A percentile compares a stretch with the other conserved stretches of the same genome.
phyloP scores from a whole-genome alignment of 1,140 invertebrate genomes.

The Mactra quadrangularis region DNA sequence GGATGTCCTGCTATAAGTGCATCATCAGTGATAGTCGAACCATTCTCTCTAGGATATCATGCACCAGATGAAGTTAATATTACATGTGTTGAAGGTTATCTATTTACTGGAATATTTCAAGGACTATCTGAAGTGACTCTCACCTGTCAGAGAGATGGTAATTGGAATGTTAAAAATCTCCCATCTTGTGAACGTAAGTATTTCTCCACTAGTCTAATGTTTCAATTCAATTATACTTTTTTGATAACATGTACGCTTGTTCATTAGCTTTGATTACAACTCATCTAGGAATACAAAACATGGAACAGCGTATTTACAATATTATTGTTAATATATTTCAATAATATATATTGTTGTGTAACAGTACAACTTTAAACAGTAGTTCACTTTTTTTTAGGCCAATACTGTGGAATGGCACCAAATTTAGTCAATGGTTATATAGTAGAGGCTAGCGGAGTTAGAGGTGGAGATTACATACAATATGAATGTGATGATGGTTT shows the following conservation, averaged over 20 bases:
- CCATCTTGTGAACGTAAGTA: slow-evolving; percentile 53
- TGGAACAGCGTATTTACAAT: too few species aligned
- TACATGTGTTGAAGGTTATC: slow-evolving; percentile 41
- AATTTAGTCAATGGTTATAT: slow-evolving; percentile 29
- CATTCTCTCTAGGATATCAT: slow-evolving; percentile 18
- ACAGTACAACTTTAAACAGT: too few species aligned
- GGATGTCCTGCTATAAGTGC: slow-evolving; percentile 29
- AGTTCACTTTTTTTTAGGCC: slow-evolving; percentile 14
- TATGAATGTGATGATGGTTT: slow-evolving; percentile 34
- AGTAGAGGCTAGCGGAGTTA: slow-evolving; percentile 15
- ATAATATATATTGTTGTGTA: too few species aligned
- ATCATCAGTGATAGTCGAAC: slow-evolving; percentile 17
- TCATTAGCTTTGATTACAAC: too few species aligned
- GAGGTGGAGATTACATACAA: slow-evolving; percentile 28
- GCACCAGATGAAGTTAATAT: slow-evolving; percentile 21
- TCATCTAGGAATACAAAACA: too few species aligned
- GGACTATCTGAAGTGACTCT: slow-evolving; percentile 13
- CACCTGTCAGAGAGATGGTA: slow-evolving; percentile 38
- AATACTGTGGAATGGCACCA: slow-evolving; percentile 47
- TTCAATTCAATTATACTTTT: not conserved
- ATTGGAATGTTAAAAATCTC: slow-evolving; percentile 34
- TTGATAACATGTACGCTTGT: too few species aligned
- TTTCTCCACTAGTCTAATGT: not conserved
- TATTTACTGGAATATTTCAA: slow-evolving; percentile 39
- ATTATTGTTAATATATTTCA: too few species aligned